phyloP scores from a whole-genome alignment of 53 echinoderm and acorn worm species.

The Echinometra lucunter region DNA sequence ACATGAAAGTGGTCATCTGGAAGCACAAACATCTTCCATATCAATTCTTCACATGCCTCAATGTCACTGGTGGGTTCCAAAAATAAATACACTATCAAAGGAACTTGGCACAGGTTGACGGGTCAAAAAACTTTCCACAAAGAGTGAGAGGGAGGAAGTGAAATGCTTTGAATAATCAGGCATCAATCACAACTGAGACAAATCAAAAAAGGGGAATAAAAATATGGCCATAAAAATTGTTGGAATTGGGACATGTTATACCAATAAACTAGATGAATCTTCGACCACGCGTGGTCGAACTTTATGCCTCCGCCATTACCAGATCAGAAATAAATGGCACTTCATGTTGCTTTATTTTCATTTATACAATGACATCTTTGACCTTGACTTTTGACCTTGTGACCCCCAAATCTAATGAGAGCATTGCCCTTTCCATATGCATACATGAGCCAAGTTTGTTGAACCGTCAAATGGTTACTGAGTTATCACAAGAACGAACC shows the following conservation, averaged over 20 bases:
- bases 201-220: neutral
- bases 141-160: neutral
- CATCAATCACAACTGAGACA: constrained; percentile 4
- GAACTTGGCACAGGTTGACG: constrained; percentile 37
- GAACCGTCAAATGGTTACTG: no score
- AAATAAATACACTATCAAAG: neutral
- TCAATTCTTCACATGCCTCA: constrained; percentile 54
- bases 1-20: constrained; percentile 1
- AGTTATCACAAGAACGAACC: no score
- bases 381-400: no score
- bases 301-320: no score
- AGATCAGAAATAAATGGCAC: no score
- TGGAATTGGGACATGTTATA: neutral
- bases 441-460: no score
- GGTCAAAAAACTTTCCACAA: neutral
- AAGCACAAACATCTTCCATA: constrained; percentile 16
- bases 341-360: no score
- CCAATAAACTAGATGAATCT: neutral
- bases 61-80: constrained; percentile 56
- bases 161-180: constrained; percentile 38
- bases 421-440: no score
- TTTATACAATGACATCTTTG: no score
- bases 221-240: constrained; percentile 15
- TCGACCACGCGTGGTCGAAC: no score
- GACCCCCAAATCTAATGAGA: no score